Percentiles rank a stretch among this genome's conserved stretches.
phyloP scores from a whole-genome alignment of 2,113 vertebrate genomes.

The Vulpes lagopus region DNA sequence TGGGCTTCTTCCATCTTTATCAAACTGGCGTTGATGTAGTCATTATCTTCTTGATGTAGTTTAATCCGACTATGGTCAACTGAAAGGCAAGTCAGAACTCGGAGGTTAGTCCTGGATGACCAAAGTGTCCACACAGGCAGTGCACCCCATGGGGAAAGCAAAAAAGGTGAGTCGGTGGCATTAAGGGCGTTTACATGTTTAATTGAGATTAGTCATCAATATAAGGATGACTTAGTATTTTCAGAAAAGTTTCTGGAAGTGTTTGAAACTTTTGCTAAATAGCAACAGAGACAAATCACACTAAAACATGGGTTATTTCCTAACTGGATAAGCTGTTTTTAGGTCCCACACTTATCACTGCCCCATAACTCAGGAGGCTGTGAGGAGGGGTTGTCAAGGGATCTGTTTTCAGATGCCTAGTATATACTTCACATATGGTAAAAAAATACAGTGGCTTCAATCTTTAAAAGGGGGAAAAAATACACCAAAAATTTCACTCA shows the following conservation, averaged over 20 bases:
- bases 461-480: constrained; percentile 26
- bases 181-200: background rate
- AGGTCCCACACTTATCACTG: background rate
- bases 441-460: background rate
- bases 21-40: constrained; percentile 98
- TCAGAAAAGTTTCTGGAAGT: background rate
- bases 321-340: background rate
- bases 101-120: constrained; percentile 49
- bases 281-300: background rate
- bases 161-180: background rate
- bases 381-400: background rate
- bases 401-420: background rate
- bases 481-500: background rate
- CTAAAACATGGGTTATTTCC: background rate
- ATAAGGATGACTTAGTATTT: background rate
- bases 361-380: background rate
- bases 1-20: constrained; percentile 97
- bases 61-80: constrained; percentile 99
- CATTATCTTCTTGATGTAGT: constrained; percentile 94
- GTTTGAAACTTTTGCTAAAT: background rate
- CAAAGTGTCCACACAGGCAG: rapidly evolving
- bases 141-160: rapidly evolving
- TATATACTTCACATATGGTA: background rate
- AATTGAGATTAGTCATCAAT: background rate
- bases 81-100: constrained; percentile 85